These are phyloP conservation scores for Oscheius sp. DNA, from an alignment of 2,888 invertebrate genomes.

Conservation along the genomic window DNA sequence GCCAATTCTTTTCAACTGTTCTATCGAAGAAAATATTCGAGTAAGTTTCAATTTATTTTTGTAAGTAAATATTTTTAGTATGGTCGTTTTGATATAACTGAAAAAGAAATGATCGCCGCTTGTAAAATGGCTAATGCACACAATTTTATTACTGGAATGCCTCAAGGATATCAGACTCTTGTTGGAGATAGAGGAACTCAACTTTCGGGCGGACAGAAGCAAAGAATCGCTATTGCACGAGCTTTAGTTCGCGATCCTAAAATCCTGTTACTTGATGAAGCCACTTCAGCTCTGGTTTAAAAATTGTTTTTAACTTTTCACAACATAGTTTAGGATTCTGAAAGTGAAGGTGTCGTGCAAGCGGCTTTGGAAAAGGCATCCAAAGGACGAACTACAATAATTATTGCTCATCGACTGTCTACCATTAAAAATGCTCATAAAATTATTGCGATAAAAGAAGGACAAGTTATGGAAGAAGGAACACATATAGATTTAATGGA, in stretches of 20 bases:
- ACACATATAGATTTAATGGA: slow-evolving; percentile 78
- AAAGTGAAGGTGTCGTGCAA: slow-evolving; percentile 82
- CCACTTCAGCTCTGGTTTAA: slow-evolving; percentile 41
- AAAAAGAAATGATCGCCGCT: slow-evolving; percentile 54
- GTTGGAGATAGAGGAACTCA: not conserved
- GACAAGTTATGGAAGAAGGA: slow-evolving; percentile 71
- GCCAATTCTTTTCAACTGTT: slow-evolving; percentile 75
- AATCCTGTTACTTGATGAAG: not conserved
- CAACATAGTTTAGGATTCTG: too few relatives aligned
- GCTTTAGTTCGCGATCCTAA: not conserved
- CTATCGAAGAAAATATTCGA: slow-evolving; percentile 73
- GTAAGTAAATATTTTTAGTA: slow-evolving; percentile 72
- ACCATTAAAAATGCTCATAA: slow-evolving; percentile 74
- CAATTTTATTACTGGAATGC: slow-evolving; percentile 71
- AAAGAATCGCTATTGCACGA: not conserved
- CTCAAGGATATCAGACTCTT: slow-evolving; percentile 56
- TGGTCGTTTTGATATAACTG: slow-evolving; percentile 69
- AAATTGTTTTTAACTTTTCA: too few relatives aligned
- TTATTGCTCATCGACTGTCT: slow-evolving; percentile 2
- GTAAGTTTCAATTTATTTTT: slow-evolving; percentile 63
- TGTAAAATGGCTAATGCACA: slow-evolving; percentile 71
- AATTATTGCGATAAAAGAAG: slow-evolving; percentile 72
- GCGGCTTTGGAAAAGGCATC: slow-evolving; percentile 76
- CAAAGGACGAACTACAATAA: slow-evolving; percentile 46
- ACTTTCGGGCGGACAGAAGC: not conserved